Evolutionary conservation across 2,888 invertebrate genomes (phyloP), one percentile per base, ranked within the genome.

Genomic region (Nasonia oneida): DNA sequence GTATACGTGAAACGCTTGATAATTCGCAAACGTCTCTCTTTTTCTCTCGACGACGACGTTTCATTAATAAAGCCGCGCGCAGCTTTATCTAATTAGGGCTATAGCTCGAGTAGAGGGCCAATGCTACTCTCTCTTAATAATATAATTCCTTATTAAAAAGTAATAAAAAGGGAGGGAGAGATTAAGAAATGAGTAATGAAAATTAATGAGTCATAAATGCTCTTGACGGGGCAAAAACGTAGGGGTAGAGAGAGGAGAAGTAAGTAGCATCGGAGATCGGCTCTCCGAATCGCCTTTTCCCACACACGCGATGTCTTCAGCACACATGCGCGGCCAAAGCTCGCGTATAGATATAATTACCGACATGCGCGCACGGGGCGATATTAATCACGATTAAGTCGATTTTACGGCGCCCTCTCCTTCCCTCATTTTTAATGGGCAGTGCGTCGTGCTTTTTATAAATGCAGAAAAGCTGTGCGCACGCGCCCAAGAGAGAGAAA

Each of bases 341-440:
- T 89, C 90, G 89, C 90, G 88, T 90, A 90, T 90, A 90, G 90
- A 90, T 53, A 53, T 91, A 90, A 91, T 91, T 91, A 90, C 90
- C 89, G 87, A 90, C 90, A 89, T 89, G 89, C 90, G 15, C 87
- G 89, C 88, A 90, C 88, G 89, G 77, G 73, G 88, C 86, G 90
- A 90, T 91, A 91, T 91, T 91, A 91, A 91, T 91, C 91, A 90
- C 89, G 91, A 91, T 91, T 90, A 91, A 91, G 89, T 88, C 88
- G 89, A 91, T 91, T 90, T 89, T 88, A 87, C 87, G 87, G 88
- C 88, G 88, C 47, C 47, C 47, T 42, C 42, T 42, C 47, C 47
- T 12, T 12, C 12, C 12, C 87, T 74, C 57, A 33, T 42, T 84
- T 47, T 85, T 85, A 85, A 77, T 85, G 50, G 42, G n/a, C n/a